Conservation (phyloP, 2,797 vertebrate species). For the Enteromius trimaculatus region DNA sequence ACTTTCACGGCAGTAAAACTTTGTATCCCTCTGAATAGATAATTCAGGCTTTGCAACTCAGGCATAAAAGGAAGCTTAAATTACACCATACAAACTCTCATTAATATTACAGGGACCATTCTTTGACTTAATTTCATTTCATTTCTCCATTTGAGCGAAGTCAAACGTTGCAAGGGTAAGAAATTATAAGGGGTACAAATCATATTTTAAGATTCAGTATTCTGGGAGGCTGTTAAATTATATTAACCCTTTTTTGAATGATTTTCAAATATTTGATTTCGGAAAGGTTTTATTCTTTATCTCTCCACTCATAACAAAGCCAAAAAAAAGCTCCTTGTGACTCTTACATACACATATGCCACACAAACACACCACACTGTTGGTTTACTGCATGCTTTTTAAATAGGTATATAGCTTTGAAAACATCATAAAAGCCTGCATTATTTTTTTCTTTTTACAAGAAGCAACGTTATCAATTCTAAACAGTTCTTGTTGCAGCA, state of each 20-base stretch:
- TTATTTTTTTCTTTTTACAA: constrained; percentile 51
- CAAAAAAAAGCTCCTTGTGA: not conserved
- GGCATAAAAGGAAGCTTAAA: constrained; percentile 74
- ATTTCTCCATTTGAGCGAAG: constrained; percentile 73
- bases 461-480: constrained; percentile 50
- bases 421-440: constrained; percentile 44
- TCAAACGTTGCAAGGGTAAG: constrained; percentile 73
- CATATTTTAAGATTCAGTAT: constrained; percentile 78
- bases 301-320: constrained; percentile 22
- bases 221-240: constrained; percentile 67
- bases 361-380: constrained; percentile 5
- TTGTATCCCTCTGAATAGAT: constrained; percentile 66
- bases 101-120: constrained; percentile 79
- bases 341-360: constrained; percentile 25
- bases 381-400: constrained; percentile 43
- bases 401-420: constrained; percentile 40
- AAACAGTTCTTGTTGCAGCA: constrained; percentile 54
- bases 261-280: constrained; percentile 61
- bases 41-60: constrained; percentile 71
- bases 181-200: constrained; percentile 79
- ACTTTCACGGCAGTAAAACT: constrained; percentile 58
- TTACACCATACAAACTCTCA: constrained; percentile 76
- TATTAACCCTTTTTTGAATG: constrained; percentile 57
- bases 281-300: constrained; percentile 60
- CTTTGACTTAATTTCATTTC: constrained; percentile 80